Percentiles rank a stretch among this genome's conserved stretches.
Evolutionary conservation across 2,888 invertebrate species (phyloP).

Genomic region (Mesorhabditis sp.): DNA sequence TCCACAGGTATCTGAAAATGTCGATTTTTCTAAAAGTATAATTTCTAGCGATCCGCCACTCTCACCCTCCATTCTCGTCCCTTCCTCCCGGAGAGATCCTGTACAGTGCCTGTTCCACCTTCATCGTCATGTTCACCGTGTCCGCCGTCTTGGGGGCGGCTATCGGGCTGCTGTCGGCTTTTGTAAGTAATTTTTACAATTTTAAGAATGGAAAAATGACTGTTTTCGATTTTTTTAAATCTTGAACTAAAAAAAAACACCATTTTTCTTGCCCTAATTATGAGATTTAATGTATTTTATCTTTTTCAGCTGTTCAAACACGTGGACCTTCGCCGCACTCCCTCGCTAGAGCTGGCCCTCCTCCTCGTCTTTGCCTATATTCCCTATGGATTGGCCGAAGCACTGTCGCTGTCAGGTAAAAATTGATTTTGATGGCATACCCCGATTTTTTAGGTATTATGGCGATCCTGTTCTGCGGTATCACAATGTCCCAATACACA

Average conservation of each 20-base stretch:
- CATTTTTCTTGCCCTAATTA: conserved; percentile 17
- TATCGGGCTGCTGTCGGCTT: conserved; percentile 86
- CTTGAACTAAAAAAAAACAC: conserved; percentile 19
- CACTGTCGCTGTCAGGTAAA: conserved; percentile 82
- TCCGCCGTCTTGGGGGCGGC: conserved; percentile 93
- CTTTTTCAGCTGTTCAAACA: conserved; percentile 75
- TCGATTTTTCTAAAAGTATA: not conserved
- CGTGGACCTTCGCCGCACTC: conserved; percentile 90
- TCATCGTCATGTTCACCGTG: conserved; percentile 95
- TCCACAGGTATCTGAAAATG: conserved; percentile 63
- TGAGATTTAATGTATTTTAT: not conserved
- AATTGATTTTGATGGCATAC: conserved; percentile 66
- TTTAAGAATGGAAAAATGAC: no score
- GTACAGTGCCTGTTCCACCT: conserved; percentile 70
- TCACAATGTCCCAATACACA: conserved; percentile 99
- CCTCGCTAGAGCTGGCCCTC: conserved; percentile 94
- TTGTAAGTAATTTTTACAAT: conserved; percentile 60
- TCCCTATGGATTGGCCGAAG: conserved; percentile 95
- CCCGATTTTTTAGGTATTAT: conserved; percentile 85
- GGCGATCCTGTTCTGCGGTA: conserved; percentile 97
- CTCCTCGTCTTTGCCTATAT: conserved; percentile 97
- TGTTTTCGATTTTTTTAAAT: conserved; percentile 21
- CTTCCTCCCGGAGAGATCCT: conserved; percentile 55
- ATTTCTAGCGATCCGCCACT: not conserved
- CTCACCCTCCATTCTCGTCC: conserved; percentile 49